A percentile compares a stretch with the other conserved stretches of the same genome.
phyloP scores from a whole-genome alignment of 2,113 vertebrate species.

The Panurus biarmicus region DNA sequence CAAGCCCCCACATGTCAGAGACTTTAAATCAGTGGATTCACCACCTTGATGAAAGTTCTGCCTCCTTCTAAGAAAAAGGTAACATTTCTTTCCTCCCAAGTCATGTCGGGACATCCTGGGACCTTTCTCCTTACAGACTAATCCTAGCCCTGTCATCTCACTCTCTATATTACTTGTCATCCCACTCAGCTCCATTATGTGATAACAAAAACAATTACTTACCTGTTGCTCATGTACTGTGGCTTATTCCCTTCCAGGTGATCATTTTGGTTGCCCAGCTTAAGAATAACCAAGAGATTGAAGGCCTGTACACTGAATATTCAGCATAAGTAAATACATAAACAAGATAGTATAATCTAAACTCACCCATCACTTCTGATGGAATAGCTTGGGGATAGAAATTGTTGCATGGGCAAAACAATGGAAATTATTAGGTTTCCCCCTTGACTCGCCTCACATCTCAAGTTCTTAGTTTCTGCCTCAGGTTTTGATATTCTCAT shows the following conservation, averaged over 20 bases:
- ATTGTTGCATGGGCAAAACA: not conserved
- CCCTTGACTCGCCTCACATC: rapidly evolving
- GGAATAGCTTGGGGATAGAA: not conserved
- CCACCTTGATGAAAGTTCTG: not conserved
- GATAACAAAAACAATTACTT: not conserved
- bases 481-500: not conserved
- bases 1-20: not conserved
- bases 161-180: not conserved
- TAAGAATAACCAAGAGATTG: not conserved
- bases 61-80: not conserved
- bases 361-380: not conserved
- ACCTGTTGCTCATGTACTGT: not conserved
- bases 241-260: not conserved
- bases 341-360: too few species aligned
- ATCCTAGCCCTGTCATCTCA: not conserved
- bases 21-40: not conserved
- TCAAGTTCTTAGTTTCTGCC: not conserved
- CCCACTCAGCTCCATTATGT: too few species aligned
- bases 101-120: not conserved
- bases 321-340: too few species aligned
- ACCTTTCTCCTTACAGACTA: not conserved
- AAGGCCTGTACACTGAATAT: not conserved
- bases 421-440: not conserved
- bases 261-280: not conserved
- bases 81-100: not conserved